Evolutionary conservation across 53 echinoderm and acorn worm species (phyloP).

Genomic region (Holothuria scabra): DNA sequence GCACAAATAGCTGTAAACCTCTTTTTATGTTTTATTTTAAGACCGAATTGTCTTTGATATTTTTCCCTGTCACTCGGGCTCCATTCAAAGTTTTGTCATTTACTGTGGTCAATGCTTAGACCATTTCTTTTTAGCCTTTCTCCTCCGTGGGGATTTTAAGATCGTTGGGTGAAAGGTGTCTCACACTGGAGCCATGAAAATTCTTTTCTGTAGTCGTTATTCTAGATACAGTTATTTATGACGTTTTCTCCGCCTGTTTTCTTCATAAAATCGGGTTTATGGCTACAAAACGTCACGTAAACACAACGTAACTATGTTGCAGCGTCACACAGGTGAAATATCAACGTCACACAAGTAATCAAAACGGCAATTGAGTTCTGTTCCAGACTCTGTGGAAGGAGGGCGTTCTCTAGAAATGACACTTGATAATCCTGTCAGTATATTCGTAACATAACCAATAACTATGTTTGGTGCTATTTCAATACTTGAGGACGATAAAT

Average conservation of each 20-base stretch:
- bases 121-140: constrained; percentile 32
- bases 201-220: constrained; percentile 44
- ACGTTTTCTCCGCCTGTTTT: constrained; percentile 29
- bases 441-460: no score
- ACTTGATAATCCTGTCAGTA: no score
- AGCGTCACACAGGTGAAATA: neutral
- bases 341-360: no score
- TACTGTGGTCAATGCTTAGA: constrained; percentile 28
- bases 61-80: constrained; percentile 32
- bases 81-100: neutral
- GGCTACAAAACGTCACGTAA: constrained; percentile 43
- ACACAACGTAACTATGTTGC: constrained; percentile 10
- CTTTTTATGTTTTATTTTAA: constrained; percentile 45
- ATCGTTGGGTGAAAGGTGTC: constrained; percentile 34
- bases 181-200: constrained; percentile 14
- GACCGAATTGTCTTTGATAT: constrained; percentile 15
- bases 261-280: constrained; percentile 47
- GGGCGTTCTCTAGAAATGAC: no score
- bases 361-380: no score
- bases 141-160: constrained; percentile 7
- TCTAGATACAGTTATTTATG: constrained; percentile 42
- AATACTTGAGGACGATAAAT: no score
- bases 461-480: no score
- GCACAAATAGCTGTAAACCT: constrained; percentile 27
- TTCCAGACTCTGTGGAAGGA: no score